Percentiles rank a stretch among this genome's conserved stretches.
phyloP scores from a whole-genome alignment of 2,797 vertebrate genomes.

The Alectoris magna region DNA sequence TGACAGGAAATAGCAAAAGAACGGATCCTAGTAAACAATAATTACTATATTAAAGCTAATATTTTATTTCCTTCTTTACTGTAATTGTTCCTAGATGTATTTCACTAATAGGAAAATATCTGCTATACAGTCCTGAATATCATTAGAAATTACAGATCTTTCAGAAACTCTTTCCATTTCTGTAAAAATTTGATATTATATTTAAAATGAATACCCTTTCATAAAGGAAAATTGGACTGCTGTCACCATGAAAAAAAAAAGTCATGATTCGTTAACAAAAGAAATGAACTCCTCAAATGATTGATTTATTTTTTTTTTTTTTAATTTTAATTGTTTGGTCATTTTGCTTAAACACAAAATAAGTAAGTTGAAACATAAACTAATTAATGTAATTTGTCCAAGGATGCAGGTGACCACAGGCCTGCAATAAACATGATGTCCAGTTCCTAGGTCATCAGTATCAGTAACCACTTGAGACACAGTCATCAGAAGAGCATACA shows the following conservation, averaged over 20 bases:
- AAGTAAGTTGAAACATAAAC: not conserved
- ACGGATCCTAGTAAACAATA: not conserved
- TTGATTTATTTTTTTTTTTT: not conserved
- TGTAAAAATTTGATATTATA: not conserved
- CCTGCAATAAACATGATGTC: not conserved
- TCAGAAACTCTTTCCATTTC: not conserved
- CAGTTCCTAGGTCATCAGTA: not conserved
- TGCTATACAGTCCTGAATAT: not conserved
- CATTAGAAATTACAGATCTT: not conserved
- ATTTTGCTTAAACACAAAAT: not conserved
- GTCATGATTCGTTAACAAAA: not conserved
- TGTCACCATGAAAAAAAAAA: not conserved
- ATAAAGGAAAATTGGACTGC: not conserved
- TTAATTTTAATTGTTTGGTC: not conserved
- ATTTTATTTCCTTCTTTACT: not conserved
- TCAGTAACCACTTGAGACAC: not conserved
- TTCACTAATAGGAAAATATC: not conserved
- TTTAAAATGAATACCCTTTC: not conserved
- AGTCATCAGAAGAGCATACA: not conserved
- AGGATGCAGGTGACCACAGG: not conserved
- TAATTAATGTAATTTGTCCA: not conserved
- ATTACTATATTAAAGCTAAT: not conserved
- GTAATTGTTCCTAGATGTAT: not conserved
- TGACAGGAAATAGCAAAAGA: not conserved
- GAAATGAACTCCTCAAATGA: not conserved